Conservation (phyloP, 2,113 vertebrate species). For the Carassius carassius region DNA sequence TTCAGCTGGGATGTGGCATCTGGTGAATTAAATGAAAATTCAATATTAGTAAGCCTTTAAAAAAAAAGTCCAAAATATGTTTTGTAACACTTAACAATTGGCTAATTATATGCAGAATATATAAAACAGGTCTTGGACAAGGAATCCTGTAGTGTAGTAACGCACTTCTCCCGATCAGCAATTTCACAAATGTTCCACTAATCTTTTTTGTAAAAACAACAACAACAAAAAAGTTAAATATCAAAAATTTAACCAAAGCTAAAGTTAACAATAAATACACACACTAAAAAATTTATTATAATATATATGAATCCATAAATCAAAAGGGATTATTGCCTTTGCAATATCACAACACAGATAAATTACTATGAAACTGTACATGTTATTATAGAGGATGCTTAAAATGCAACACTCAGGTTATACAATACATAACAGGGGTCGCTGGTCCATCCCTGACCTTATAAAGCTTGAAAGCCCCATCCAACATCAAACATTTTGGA, state of each 20-base stretch:
- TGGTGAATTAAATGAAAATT: slow-evolving; percentile 43
- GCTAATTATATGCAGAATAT: background rate
- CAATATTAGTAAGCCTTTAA: background rate
- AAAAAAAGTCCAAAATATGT: background rate
- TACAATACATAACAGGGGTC: background rate
- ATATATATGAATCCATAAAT: no score
- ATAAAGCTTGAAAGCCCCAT: no score
- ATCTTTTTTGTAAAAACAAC: no score
- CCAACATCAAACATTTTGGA: no score
- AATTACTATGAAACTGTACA: background rate
- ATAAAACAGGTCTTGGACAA: background rate
- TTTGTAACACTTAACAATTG: background rate
- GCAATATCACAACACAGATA: no score
- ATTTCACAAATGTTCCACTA: background rate
- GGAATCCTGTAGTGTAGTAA: no score
- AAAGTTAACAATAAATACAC: no score
- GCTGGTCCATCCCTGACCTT: no score
- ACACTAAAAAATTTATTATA: no score
- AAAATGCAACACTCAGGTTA: background rate
- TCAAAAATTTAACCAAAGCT: no score
- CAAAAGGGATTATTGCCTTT: no score
- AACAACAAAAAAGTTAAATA: background rate
- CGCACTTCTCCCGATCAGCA: no score
- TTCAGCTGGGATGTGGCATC: slow-evolving; percentile 67
- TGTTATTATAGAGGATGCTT: background rate